Percentiles rank a stretch among this genome's conserved stretches.
Conservation (phyloP, 2,113 vertebrate species). For the Notarius lentiginosus region DNA sequence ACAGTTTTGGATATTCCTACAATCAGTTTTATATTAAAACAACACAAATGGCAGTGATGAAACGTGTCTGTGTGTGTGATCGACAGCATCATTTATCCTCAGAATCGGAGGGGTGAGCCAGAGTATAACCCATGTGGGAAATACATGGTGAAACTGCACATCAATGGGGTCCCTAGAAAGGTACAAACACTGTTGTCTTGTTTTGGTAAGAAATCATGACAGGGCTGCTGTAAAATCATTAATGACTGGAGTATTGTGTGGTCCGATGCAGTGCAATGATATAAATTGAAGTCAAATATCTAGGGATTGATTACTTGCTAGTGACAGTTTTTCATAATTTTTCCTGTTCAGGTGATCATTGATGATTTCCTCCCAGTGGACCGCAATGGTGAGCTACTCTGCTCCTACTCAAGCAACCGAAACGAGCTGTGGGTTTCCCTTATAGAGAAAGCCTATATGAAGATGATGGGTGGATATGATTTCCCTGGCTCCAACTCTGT, state of each 20-base stretch:
- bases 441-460: constrained; percentile 99
- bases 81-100: constrained; percentile 93
- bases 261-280: neutral
- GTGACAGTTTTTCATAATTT: neutral
- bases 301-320: neutral
- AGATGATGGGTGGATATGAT: constrained; percentile 98
- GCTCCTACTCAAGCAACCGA: constrained; percentile 96
- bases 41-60: neutral
- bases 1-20: neutral
- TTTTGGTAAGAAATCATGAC: neutral
- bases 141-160: constrained; percentile 98
- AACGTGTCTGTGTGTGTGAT: constrained; percentile 14
- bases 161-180: constrained; percentile 97
- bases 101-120: constrained; percentile 93
- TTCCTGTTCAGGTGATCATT: constrained; percentile 85
- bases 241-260: neutral
- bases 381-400: constrained; percentile 90
- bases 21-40: neutral
- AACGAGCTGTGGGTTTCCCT: constrained; percentile 98
- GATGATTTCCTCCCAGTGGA: constrained; percentile 95
- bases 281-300: neutral
- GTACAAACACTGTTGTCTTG: constrained; percentile 61
- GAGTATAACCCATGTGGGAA: constrained; percentile 98
- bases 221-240: neutral
- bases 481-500: constrained; percentile 99